These are phyloP conservation scores for Salmo trutta DNA, from an alignment of 2,797 vertebrate genomes.

Conservation along the genomic window DNA sequence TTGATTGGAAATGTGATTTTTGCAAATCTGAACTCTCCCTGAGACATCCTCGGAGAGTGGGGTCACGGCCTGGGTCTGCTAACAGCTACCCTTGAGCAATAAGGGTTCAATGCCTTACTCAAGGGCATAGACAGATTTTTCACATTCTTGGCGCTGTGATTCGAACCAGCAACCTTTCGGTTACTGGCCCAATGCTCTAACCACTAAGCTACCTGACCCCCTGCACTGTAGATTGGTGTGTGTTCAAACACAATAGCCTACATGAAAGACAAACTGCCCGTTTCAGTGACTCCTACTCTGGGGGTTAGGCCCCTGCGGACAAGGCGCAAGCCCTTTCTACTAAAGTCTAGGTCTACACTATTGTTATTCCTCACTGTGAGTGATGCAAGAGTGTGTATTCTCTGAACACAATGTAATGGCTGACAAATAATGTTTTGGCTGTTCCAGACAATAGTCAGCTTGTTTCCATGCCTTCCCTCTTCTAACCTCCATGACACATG, in stretches of 20 bases:
- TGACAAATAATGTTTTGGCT: conserved; percentile 52
- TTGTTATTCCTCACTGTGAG: conserved; percentile 30
- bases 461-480: conserved; percentile 36
- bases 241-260: background rate
- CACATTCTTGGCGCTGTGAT: too few relatives aligned
- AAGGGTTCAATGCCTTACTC: too few relatives aligned
- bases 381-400: conserved; percentile 9
- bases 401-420: conserved; percentile 30
- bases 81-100: too few relatives aligned
- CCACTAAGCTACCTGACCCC: background rate
- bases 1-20: too few relatives aligned
- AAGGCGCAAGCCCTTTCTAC: too few relatives aligned
- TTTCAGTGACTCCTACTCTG: background rate
- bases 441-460: conserved; percentile 61
- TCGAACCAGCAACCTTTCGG: too few relatives aligned
- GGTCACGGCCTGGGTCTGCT: too few relatives aligned
- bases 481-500: conserved; percentile 22
- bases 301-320: background rate
- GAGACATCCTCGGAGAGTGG: too few relatives aligned
- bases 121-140: too few relatives aligned
- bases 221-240: background rate
- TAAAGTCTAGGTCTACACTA: too few relatives aligned
- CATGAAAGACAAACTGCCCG: background rate
- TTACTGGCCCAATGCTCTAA: too few relatives aligned
- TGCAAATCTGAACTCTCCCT: too few relatives aligned